A percentile compares a stretch with the other conserved stretches of the same genome.
These are phyloP conservation scores for Sceliomorpha sp. DNA, from an alignment of 2,888 invertebrate genomes.

Conservation along the genomic window DNA sequence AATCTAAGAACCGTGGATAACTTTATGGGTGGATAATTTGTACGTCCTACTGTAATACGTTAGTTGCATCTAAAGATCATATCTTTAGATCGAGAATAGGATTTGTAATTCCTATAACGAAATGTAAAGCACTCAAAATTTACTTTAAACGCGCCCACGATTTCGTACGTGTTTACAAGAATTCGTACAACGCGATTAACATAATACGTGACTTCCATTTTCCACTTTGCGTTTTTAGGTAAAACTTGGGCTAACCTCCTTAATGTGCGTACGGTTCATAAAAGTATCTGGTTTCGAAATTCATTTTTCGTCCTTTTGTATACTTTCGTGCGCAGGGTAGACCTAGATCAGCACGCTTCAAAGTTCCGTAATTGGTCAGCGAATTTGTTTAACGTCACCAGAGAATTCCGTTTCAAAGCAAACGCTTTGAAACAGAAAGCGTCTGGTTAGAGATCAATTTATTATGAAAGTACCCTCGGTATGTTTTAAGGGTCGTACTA, in stretches of 20 bases:
- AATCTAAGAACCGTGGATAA: too few species aligned
- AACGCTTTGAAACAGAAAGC: constrained; percentile 29
- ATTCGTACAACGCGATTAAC: too few species aligned
- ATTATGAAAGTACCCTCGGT: constrained; percentile 33
- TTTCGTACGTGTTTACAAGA: too few species aligned
- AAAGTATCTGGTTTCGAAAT: constrained; percentile 22
- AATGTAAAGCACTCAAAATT: too few species aligned
- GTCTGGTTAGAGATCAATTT: constrained; percentile 43
- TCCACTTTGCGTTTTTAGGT: too few species aligned
- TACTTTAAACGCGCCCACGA: too few species aligned
- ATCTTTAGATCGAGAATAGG: too few species aligned
- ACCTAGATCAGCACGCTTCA: constrained; percentile 40
- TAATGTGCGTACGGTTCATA: constrained; percentile 21
- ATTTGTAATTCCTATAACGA: too few species aligned
- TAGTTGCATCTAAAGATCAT: too few species aligned
- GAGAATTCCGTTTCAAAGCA: constrained; percentile 45
- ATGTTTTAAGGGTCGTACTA: constrained; percentile 4
- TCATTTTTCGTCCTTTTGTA: constrained; percentile 26
- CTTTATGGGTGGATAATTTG: too few species aligned
- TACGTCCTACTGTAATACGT: too few species aligned
- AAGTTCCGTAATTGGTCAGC: constrained; percentile 54
- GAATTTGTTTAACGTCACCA: constrained; percentile 50
- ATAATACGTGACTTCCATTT: too few species aligned
- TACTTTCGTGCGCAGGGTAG: constrained; percentile 26
- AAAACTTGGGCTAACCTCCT: constrained; percentile 3